Base-by-base conservation (phyloP, 1,140 invertebrate species). In the Neodiprion lecontei region DNA sequence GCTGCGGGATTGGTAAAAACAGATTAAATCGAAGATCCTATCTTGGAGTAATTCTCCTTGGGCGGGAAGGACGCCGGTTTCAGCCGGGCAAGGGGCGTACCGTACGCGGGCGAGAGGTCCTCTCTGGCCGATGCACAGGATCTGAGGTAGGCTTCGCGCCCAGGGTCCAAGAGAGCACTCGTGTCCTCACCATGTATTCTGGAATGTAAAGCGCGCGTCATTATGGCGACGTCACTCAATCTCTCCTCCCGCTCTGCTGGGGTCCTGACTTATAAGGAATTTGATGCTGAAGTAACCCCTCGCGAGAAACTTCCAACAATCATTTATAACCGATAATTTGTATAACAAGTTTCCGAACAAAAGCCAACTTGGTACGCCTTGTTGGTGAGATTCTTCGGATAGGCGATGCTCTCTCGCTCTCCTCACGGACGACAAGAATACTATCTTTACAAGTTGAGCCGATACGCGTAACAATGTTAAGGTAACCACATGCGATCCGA, bases 271-370 rank as follows among this genome's bases (percentile, higher is more conserved):
- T 61, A 61, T 61, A 61, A 61, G 53, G 53, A 61, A 61, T 61
- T 61, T 17, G 53, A 61, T 12, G 53, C n/a, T 61, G 11, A 61
- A 5, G 53, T 17, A 61, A 61, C 53, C 53, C 53, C n/a, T 17
- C 53, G 11, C 53, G 11, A 61, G 53, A 61, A 40, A 61, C 53
- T 61, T 61, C 53, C 53, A 61, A 61, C 53, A 61, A 61, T 61
- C 53, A 61, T 61, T 61, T 61, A 61, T 61, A 61, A 61, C 53
- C 53, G 53, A 61, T 61, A 61, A 61, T 61, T 61, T 61, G 53
- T 61, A 61, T 61, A 61, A 61, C 53, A 61, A 61, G 53, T 61
- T 61, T 5, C 53, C 53, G 53, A 61, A 61, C 53, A 61, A 61
- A 61, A 61, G 53, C 53, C 53, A 61, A 61, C 28, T 40, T 40